Conservation (phyloP, 1,140 invertebrate species). For the Mizuhopecten yessoensis region DNA sequence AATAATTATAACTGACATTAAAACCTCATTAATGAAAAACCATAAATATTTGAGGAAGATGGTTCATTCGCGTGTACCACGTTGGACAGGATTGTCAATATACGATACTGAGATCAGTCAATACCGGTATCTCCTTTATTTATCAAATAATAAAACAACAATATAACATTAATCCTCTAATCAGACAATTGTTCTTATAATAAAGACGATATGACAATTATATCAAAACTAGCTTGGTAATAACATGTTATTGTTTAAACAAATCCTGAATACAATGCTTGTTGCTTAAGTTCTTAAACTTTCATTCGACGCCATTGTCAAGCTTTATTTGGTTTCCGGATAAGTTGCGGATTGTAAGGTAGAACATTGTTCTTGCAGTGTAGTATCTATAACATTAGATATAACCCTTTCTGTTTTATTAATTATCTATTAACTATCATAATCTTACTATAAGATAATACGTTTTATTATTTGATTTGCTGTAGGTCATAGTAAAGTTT, state of each 20-base stretch:
- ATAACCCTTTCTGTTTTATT: too few relatives aligned
- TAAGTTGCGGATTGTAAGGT: too few relatives aligned
- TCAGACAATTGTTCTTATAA: neutral
- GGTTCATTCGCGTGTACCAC: neutral
- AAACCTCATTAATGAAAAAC: conserved; percentile 8
- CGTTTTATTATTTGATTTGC: too few relatives aligned
- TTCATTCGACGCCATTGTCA: too few relatives aligned
- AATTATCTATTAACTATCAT: too few relatives aligned
- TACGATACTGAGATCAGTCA: neutral
- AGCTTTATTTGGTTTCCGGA: too few relatives aligned
- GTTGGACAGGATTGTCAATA: neutral
- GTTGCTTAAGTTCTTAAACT: too few relatives aligned
- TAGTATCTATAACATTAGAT: too few relatives aligned
- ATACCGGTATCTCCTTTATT: neutral
- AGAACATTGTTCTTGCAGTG: too few relatives aligned
- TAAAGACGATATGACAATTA: neutral
- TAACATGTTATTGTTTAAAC: neutral
- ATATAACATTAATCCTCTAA: neutral
- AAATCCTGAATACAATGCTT: too few relatives aligned
- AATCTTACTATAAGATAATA: too few relatives aligned
- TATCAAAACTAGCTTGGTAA: neutral
- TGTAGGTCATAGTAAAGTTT: too few relatives aligned
- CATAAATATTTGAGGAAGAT: neutral
- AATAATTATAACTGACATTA: conserved; percentile 35
- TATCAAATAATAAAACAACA: neutral